Percentiles rank a stretch among this genome's conserved stretches.
These are phyloP conservation scores for Pterocles burchelli DNA, from an alignment of 2,113 vertebrate species.

Conservation along the genomic window DNA sequence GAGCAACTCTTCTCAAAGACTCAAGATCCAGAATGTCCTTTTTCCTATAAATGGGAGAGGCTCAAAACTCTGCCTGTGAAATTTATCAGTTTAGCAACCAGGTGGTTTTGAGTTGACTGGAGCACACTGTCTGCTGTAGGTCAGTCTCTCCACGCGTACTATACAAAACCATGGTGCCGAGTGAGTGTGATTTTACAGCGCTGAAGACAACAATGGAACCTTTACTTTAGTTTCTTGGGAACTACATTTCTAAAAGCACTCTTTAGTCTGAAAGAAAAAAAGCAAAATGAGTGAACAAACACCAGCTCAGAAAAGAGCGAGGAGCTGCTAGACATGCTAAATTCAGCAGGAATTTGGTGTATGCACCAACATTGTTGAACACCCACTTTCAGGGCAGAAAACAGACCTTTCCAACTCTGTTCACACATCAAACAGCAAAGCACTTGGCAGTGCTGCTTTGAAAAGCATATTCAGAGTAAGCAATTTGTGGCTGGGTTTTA, in stretches of 20 bases:
- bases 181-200: background rate
- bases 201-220: background rate
- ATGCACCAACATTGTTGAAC: background rate
- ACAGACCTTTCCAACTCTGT: background rate
- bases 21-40: background rate
- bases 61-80: background rate
- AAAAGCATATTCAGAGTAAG: background rate
- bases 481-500: background rate
- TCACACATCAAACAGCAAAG: background rate
- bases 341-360: background rate
- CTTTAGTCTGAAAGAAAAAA: background rate
- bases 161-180: background rate
- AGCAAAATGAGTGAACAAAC: background rate
- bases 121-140: background rate
- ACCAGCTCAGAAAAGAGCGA: background rate
- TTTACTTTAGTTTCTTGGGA: background rate
- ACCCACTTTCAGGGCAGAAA: background rate
- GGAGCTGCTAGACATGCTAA: background rate
- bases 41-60: background rate
- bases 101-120: background rate
- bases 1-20: background rate
- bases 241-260: background rate
- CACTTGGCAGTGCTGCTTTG: background rate
- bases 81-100: background rate
- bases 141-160: background rate